Evolutionary conservation across 2,888 invertebrate genomes (phyloP), one percentile per base, ranked within the genome.

Genomic region (Rhamnusium bicolor): DNA sequence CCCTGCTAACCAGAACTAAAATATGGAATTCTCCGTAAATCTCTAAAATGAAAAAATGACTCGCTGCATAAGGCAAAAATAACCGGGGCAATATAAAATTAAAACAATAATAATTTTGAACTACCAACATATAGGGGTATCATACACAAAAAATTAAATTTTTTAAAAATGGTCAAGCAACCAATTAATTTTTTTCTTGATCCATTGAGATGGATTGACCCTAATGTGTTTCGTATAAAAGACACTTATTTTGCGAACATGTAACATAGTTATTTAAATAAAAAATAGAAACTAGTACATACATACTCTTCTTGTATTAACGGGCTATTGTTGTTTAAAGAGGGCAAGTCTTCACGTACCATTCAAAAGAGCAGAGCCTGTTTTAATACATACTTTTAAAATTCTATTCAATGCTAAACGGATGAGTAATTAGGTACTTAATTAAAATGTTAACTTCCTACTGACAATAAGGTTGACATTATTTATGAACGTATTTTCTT

Each of bases 301-400:
- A 24, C 53, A 19, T 53, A 24, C 24, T 24, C 24, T 24, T 6
- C 24, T 2, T 24, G 24, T 6, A 24, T 4, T 24, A 6, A 24
- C 47, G 14, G 47, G 10, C 67, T 65, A 74, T 71, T 71, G 69
- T 74, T 54, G 53, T 51, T 51, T 27, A 74, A 74, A 65, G 74
- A 69, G 71, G 69, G 65, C 71, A 71, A 12, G 12, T 4, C 5
- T 32, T 8, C 6, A 32, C 1, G 29, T 32, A 32, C 7, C 8
- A 32, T 32, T 32, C 8, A 40, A 12, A 40, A 40, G 12, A 8
- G 12, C 12, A 6, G 12, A 40, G 24, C 24, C 24, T n/a, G n/a
- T n/a, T n/a, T n/a, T n/a, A 24, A 24, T 4, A 1, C 10, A 2
- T 10, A 3, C 12, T 40, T 10, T 40, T 12, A 6, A 10, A 12